Evolutionary conservation across 2,888 invertebrate genomes (phyloP).

Genomic region (Tetramorium bicarinatum): DNA sequence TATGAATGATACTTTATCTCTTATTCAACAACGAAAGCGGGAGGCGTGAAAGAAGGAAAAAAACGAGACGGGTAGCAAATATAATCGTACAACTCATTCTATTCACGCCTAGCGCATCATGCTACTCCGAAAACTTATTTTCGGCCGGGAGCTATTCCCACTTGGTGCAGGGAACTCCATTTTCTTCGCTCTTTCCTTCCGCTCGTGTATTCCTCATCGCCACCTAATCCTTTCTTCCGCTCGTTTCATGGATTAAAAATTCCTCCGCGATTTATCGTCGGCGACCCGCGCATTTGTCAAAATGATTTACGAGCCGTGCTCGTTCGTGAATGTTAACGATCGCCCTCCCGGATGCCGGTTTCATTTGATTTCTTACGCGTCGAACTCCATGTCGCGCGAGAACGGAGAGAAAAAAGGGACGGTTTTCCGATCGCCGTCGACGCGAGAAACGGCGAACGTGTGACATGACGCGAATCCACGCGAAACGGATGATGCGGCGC

Average conservation of each 20-base stretch:
- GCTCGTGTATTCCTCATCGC: conserved; percentile 11
- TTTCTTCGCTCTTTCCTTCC: conserved; percentile 43
- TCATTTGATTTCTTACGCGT: conserved; percentile 30
- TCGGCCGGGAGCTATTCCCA: conserved; percentile 48
- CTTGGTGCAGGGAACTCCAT: conserved; percentile 55
- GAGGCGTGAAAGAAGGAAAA: neutral
- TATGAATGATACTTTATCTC: neutral
- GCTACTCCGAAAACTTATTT: conserved; percentile 47
- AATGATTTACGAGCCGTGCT: conserved; percentile 58
- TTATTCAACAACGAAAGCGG: neutral
- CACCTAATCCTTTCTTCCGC: conserved; percentile 23
- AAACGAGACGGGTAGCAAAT: conserved; percentile 36
- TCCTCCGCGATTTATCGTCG: conserved; percentile 56
- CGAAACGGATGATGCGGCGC: neutral
- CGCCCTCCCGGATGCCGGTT: neutral
- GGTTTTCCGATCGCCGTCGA: neutral
- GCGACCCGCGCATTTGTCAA: conserved; percentile 57
- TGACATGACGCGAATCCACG: neutral
- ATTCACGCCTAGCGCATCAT: neutral
- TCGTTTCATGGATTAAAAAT: conserved; percentile 59
- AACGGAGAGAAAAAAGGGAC: neutral
- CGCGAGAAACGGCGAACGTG: neutral
- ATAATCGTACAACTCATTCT: conserved; percentile 52
- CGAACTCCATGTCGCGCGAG: conserved; percentile 2
- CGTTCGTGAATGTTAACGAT: conserved; percentile 52